Evolutionary conservation across 2,888 invertebrate genomes (phyloP).

Genomic region (Halocaridina rubra): DNA sequence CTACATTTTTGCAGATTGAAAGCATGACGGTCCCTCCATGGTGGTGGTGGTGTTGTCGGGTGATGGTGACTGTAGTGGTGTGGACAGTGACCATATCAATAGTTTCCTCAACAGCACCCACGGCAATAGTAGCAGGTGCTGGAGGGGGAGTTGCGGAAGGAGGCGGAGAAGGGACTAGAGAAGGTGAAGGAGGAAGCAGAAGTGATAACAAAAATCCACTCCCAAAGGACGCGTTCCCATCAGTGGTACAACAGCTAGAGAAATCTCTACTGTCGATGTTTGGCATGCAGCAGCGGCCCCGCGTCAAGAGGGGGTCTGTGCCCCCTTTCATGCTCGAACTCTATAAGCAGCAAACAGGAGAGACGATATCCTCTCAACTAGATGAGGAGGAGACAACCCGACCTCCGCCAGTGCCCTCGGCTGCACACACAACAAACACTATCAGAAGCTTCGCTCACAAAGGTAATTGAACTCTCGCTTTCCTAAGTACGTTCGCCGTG

Average conservation of each 20-base stretch:
- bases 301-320: conserved; percentile 20
- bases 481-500: neutral
- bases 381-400: neutral
- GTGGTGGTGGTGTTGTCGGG: conserved; percentile 37
- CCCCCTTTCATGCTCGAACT: conserved; percentile 57
- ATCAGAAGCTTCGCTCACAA: conserved; percentile 49
- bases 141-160: neutral
- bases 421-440: conserved; percentile 41
- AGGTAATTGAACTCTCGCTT: conserved; percentile 18
- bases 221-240: neutral
- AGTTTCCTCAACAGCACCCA: neutral
- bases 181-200: neutral
- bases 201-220: neutral
- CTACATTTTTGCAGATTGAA: too few species aligned
- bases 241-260: conserved; percentile 22
- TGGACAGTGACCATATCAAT: conserved; percentile 3
- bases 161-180: neutral
- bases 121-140: neutral
- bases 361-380: neutral
- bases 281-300: conserved; percentile 40
- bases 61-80: conserved; percentile 42
- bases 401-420: neutral
- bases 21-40: conserved; percentile 41
- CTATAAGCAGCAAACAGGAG: conserved; percentile 22
- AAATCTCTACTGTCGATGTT: conserved; percentile 34